Evolutionary conservation across 1,140 invertebrate species (phyloP).

Genomic region (Frieseomelitta varia): DNA sequence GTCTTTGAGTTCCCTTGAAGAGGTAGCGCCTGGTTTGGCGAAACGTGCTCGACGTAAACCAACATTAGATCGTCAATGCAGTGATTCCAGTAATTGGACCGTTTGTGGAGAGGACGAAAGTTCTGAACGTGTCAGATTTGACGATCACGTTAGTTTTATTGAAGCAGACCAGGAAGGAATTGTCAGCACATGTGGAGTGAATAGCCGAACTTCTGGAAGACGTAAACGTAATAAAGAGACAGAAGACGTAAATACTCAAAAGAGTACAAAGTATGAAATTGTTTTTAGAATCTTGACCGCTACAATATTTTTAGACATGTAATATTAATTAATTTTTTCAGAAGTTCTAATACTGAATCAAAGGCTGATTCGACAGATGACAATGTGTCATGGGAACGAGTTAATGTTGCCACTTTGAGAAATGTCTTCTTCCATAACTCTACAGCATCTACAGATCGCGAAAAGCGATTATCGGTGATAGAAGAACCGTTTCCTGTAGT

Average conservation of each 20-base stretch:
- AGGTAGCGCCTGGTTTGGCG: conserved; percentile 79
- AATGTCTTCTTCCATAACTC: conserved; percentile 78
- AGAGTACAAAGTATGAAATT: conserved; percentile 56
- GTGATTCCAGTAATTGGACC: conserved; percentile 78
- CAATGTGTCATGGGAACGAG: conserved; percentile 67
- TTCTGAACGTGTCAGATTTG: conserved; percentile 84
- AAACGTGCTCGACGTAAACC: conserved; percentile 76
- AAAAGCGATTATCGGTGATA: conserved; percentile 77
- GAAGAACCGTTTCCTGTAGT: conserved; percentile 71
- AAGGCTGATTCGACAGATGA: conserved; percentile 65
- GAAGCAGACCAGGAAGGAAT: conserved; percentile 74
- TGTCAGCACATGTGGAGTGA: conserved; percentile 48
- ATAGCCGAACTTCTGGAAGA: conserved; percentile 58
- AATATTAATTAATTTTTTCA: conserved; percentile 45
- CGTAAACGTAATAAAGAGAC: conserved; percentile 77
- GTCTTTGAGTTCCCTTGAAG: conserved; percentile 82
- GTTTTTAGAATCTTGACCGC: background rate
- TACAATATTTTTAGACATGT: conserved; percentile 10
- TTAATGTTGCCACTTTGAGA: conserved; percentile 74
- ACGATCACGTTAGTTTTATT: conserved; percentile 83
- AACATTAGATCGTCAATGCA: conserved; percentile 75
- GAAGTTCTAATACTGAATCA: conserved; percentile 66
- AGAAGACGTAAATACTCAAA: conserved; percentile 71
- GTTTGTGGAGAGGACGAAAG: conserved; percentile 83
- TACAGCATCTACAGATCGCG: conserved; percentile 66